Percentiles rank a stretch among this genome's conserved stretches.
Conservation (phyloP, 2,888 invertebrate species). For the Chalcosyrphus nemorum region DNA sequence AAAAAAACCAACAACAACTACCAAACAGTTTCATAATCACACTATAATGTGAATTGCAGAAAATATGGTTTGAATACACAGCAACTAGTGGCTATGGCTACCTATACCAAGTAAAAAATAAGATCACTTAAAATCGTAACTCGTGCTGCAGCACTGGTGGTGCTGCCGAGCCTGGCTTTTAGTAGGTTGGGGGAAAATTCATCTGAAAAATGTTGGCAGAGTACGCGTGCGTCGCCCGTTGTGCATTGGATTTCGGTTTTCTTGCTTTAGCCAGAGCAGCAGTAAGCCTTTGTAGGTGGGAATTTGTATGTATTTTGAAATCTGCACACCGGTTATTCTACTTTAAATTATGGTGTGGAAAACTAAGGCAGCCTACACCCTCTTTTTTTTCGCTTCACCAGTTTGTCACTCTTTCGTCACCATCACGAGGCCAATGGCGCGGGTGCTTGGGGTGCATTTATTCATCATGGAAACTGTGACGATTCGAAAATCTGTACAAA, state of each 20-base stretch:
- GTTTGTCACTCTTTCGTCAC: constrained; percentile 66
- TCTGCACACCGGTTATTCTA: constrained; percentile 68
- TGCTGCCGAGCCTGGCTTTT: constrained; percentile 8
- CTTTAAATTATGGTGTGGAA: constrained; percentile 62
- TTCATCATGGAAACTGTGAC: constrained; percentile 47
- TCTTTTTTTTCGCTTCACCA: constrained; percentile 37
- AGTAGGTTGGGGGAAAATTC: constrained; percentile 36
- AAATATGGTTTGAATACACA: constrained; percentile 42
- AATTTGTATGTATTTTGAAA: constrained; percentile 64
- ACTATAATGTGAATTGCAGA: constrained; percentile 42
- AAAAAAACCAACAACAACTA: too few relatives aligned
- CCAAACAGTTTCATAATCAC: constrained; percentile 58
- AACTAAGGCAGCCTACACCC: constrained; percentile 59
- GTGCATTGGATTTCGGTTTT: constrained; percentile 3
- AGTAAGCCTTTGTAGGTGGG: constrained; percentile 65
- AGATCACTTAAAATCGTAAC: constrained; percentile 54
- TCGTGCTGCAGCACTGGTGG: too few relatives aligned
- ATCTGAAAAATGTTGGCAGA: constrained; percentile 40
- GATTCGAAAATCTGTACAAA: constrained; percentile 35
- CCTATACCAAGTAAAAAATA: constrained; percentile 38
- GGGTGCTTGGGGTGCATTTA: too few relatives aligned
- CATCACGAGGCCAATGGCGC: not conserved
- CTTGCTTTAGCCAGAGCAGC: not conserved
- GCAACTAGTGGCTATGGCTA: constrained; percentile 6
- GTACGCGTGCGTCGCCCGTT: constrained; percentile 43